Percentiles rank a stretch among this genome's conserved stretches.
Evolutionary conservation across 2,888 invertebrate genomes (phyloP).

Genomic region (Orgyia antiqua): DNA sequence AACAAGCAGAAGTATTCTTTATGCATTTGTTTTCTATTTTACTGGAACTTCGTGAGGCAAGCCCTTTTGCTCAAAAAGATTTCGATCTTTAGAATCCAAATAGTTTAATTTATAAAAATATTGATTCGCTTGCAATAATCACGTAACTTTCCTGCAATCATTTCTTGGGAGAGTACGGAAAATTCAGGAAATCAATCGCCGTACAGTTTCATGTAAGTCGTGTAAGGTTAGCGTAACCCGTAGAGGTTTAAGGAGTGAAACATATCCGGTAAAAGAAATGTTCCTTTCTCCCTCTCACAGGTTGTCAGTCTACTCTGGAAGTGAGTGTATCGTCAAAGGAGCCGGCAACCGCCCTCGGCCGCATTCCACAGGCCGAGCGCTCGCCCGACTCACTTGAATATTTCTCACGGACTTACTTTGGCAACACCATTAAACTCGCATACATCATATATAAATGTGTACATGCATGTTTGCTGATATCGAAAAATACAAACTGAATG

Average conservation of each 20-base stretch:
- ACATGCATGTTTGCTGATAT: slow-evolving; percentile 20
- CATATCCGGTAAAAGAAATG: slow-evolving; percentile 53
- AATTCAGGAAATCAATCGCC: too few species aligned
- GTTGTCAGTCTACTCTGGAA: slow-evolving; percentile 60
- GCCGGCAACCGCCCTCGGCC: slow-evolving; percentile 72
- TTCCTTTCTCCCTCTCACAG: slow-evolving; percentile 60
- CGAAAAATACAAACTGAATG: slow-evolving; percentile 3
- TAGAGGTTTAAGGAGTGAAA: slow-evolving; percentile 33
- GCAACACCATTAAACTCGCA: slow-evolving; percentile 57
- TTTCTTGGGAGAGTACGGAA: too few species aligned
- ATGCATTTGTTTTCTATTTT: too few species aligned
- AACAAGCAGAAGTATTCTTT: slow-evolving; percentile 41
- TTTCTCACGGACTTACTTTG: slow-evolving; percentile 77
- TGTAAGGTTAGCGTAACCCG: slow-evolving; percentile 14
- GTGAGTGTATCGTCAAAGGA: slow-evolving; percentile 65
- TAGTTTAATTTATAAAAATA: too few species aligned
- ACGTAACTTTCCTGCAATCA: too few species aligned
- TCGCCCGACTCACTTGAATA: slow-evolving; percentile 65
- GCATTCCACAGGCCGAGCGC: slow-evolving; percentile 60
- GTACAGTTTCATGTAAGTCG: too few species aligned
- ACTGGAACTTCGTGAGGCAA: too few species aligned
- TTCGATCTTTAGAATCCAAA: too few species aligned
- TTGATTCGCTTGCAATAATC: too few species aligned
- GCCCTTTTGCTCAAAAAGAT: too few species aligned
- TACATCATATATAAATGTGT: slow-evolving; percentile 28